Evolutionary conservation across 2,888 invertebrate genomes (phyloP).

Genomic region (Cosmopolites sordidus): DNA sequence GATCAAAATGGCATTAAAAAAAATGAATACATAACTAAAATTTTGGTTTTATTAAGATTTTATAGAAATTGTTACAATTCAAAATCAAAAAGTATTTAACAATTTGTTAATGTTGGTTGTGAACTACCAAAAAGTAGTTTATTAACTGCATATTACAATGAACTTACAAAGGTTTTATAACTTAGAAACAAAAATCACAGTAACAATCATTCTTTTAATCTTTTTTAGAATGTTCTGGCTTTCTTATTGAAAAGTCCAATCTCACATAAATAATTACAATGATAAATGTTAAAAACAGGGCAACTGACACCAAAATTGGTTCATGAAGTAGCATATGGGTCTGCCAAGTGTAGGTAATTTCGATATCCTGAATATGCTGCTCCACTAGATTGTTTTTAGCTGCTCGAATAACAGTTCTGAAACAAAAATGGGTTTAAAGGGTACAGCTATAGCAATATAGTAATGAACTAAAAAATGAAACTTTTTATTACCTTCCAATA

Average conservation of each 20-base stretch:
- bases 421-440: too few relatives aligned
- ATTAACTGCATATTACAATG: too few relatives aligned
- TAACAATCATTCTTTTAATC: slow-evolving; percentile 29
- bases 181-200: too few relatives aligned
- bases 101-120: too few relatives aligned
- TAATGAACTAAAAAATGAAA: neutral
- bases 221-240: slow-evolving; percentile 53
- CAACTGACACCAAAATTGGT: slow-evolving; percentile 82
- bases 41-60: too few relatives aligned
- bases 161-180: too few relatives aligned
- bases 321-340: slow-evolving; percentile 85
- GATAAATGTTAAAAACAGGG: slow-evolving; percentile 85
- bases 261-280: slow-evolving; percentile 91
- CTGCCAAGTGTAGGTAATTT: slow-evolving; percentile 84
- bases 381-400: slow-evolving; percentile 85
- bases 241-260: slow-evolving; percentile 86
- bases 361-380: slow-evolving; percentile 93
- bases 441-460: too few relatives aligned
- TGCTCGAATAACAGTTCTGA: slow-evolving; percentile 76
- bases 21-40: too few relatives aligned
- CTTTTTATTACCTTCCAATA: slow-evolving; percentile 54
- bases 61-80: too few relatives aligned
- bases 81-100: too few relatives aligned
- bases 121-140: too few relatives aligned
- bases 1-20: too few relatives aligned